A percentile compares a stretch with the other conserved stretches of the same genome.
phyloP scores from a whole-genome alignment of 2,888 invertebrate species.

The Hirudinaria manillensis region DNA sequence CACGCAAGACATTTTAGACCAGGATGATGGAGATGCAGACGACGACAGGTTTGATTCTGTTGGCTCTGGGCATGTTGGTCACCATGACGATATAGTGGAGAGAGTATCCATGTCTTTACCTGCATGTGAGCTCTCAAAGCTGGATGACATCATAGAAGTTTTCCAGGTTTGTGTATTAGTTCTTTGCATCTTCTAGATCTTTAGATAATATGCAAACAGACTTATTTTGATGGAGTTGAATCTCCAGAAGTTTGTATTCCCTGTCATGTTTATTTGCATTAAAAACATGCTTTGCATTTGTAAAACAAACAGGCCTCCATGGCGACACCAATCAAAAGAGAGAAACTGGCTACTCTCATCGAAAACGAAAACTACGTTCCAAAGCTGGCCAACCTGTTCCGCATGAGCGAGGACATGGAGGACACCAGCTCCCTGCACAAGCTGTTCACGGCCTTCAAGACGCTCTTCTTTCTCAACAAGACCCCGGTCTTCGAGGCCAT shows the following conservation, averaged over 20 bases:
- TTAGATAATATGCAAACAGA: neutral
- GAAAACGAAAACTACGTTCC: constrained; percentile 91
- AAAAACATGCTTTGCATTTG: neutral
- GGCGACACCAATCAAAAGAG: constrained; percentile 81
- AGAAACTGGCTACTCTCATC: constrained; percentile 84
- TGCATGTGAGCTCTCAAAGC: constrained; percentile 81
- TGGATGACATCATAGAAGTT: constrained; percentile 85
- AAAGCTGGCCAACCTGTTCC: constrained; percentile 79
- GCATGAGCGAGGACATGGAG: constrained; percentile 92
- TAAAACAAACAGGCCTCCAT: constrained; percentile 55
- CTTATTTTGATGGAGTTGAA: neutral
- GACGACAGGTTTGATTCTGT: constrained; percentile 67
- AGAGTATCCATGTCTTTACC: constrained; percentile 90
- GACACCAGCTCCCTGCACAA: constrained; percentile 80
- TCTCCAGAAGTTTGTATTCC: too few species aligned
- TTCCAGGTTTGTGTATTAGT: constrained; percentile 39
- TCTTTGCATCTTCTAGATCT: neutral
- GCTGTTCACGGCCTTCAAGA: constrained; percentile 94
- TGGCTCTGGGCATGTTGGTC: neutral
- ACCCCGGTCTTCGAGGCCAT: constrained; percentile 93
- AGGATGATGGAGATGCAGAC: constrained; percentile 42
- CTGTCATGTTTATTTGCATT: too few species aligned
- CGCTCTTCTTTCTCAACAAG: constrained; percentile 94
- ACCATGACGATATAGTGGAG: constrained; percentile 72
- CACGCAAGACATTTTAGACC: constrained; percentile 65